Evolutionary conservation across 2,113 vertebrate genomes (phyloP), one percentile per base, ranked within the genome.

Genomic region (Chascanopsetta lugubris): DNA sequence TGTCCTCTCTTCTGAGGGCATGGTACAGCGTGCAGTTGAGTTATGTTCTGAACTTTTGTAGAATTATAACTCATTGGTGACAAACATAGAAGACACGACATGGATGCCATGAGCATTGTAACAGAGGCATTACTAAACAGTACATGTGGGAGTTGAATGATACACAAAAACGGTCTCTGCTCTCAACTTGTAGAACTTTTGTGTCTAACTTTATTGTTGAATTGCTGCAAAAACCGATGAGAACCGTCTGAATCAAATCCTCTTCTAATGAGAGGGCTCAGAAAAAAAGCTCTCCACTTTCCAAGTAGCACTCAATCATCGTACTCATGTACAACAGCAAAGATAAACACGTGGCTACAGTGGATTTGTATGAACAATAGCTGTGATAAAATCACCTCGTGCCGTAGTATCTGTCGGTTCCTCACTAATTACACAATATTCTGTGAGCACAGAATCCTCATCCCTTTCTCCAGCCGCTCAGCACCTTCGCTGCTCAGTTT

Each of bases 31-130:
- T 78, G 20, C 46, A 70, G 22, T 34, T 27, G 13, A 61, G 21
- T 57, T 42, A 21, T 50, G 10, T 25, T 9, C 73, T 54, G 29
- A 42, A 46, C 29, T 67, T 76, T 60, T 73, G 45, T 56, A 48
- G 29, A 58, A 25, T 49, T 61, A 1, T 26, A 13, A 36, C 22
- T 56, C 12, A 36, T 43, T 18, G 24, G 66, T 75, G 70, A 68
- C 22, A 58, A 47, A 17, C 70, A 75, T 68, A 49, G 54, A 47
- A 17, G 66, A 75, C 64, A 49, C 75, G 75, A 79, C 58, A 27
- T 32, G 22, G 66, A 54, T 17, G 32, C 4, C 12, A 9, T 58
- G 45, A 55, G 17, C 62, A 7, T 22, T 40, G 21, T 10, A 57
- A 2, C 32, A 48, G 20, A 20, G n/a, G 1, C 26, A 30, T 61